These are phyloP conservation scores for Halcyon senegalensis DNA, from an alignment of 2,113 vertebrate genomes.

Conservation along the genomic window DNA sequence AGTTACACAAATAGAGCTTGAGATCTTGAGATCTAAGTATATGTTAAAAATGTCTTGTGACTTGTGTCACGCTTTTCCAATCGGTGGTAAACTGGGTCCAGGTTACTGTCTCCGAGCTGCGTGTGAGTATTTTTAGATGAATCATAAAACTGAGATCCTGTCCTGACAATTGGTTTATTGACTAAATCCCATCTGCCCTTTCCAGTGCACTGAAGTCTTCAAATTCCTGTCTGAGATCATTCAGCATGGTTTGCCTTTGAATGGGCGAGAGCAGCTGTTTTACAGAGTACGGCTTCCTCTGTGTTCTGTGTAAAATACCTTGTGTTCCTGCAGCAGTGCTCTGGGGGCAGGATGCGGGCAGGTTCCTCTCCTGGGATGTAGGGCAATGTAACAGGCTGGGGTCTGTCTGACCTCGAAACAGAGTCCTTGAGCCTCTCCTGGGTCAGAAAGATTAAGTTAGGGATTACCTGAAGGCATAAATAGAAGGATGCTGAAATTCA, in stretches of 20 bases:
- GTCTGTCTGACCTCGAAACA: background rate
- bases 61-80: background rate
- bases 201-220: background rate
- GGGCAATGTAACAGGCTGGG: background rate
- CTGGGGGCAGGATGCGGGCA: background rate
- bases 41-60: background rate
- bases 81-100: background rate
- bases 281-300: background rate
- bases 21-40: background rate
- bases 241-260: background rate
- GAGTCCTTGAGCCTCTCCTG: background rate
- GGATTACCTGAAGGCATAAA: background rate
- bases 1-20: background rate
- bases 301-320: background rate
- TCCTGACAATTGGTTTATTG: background rate
- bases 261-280: background rate
- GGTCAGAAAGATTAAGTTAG: background rate
- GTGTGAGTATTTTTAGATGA: background rate
- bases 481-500: background rate
- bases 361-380: background rate
- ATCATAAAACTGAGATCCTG: background rate
- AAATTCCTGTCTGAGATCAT: background rate
- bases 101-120: background rate
- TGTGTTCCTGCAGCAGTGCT: fast-evolving
- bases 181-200: background rate